Base-by-base conservation (phyloP, 2,113 vertebrate species). In the Tragelaphus scriptus region DNA sequence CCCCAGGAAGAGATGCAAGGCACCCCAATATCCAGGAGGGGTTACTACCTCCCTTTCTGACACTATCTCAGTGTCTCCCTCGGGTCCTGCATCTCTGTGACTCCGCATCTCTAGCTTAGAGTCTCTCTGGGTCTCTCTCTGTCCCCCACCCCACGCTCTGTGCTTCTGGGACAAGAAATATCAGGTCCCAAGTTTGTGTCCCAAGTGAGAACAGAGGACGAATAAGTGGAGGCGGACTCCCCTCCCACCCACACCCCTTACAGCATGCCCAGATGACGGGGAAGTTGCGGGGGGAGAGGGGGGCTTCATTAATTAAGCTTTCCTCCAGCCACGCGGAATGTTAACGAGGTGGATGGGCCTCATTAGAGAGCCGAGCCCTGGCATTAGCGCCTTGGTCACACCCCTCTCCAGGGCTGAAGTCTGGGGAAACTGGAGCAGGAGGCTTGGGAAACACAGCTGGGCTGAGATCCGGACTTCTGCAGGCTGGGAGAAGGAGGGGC, bases 351-450 rank as follows among this genome's bases (percentile, higher is more conserved):
- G 12, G 40, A 90, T 11, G 4, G 40, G 47, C 53, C 68, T 92
- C 90, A 63, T 94, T 63, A 71, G 55, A 51, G 10, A 85, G n/a
- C 86, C 8, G 10, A 91, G 71, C 77, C 88, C 97, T 96, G 82
- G 28, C 82, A 63, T 97, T 55, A 90, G 36, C 32, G 44, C 53
- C 4, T 55, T 4, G 19, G 49, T 40, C 90, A 59, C 71, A 7
- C 23, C 36, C 44, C 36, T 44, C 21, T 51, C 23, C 80, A 2
- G 28, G 81, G 56, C 26, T 56, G 5, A 17, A 7, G 19, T 36
- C 63, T n/a, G 23, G 65, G 77, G 85, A 80, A 95, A 65, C 7
- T 49, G 90, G 84, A n/a, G 30, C 92, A 95, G 47, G 86, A 53
- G 51, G 55, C 25, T n/a, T 49, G 40, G 61, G 88, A 53, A 47